phyloP scores from a whole-genome alignment of 2,888 invertebrate species.

The Sarcophaga subvicina region DNA sequence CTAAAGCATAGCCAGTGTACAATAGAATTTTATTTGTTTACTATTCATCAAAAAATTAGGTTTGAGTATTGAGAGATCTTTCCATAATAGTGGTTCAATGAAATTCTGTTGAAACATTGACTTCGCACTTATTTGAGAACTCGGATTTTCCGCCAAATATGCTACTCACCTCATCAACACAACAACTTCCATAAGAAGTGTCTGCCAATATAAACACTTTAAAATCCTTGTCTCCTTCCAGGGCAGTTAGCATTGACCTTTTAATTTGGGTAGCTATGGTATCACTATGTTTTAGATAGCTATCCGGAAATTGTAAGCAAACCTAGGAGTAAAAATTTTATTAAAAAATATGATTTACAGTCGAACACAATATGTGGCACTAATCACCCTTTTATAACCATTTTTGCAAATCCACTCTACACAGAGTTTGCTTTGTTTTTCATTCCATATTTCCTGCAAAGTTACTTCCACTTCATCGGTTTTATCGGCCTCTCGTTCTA shows the following conservation, averaged over 20 bases:
- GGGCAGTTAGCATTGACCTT: constrained; percentile 73
- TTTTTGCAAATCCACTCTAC: constrained; percentile 87
- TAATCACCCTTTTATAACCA: constrained; percentile 85
- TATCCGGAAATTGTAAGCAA: constrained; percentile 96
- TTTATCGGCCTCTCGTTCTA: constrained; percentile 76
- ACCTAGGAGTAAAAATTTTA: constrained; percentile 83
- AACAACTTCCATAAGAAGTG: constrained; percentile 93
- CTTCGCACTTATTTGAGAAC: background rate
- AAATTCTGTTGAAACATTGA: background rate
- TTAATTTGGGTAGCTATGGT: constrained; percentile 85
- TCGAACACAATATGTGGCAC: constrained; percentile 36
- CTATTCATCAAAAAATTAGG: no score
- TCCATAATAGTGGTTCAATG: no score
- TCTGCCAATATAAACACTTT: constrained; percentile 93
- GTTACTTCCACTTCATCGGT: constrained; percentile 68
- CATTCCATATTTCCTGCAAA: constrained; percentile 79
- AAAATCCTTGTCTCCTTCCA: constrained; percentile 75
- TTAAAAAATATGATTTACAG: constrained; percentile 4
- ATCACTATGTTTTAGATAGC: constrained; percentile 87
- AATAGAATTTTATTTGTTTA: no score
- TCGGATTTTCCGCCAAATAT: no score
- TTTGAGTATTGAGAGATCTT: no score
- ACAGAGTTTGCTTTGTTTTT: constrained; percentile 76
- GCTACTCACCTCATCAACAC: constrained; percentile 79
- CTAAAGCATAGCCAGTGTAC: no score